phyloP scores from a whole-genome alignment of 2,888 invertebrate genomes.

The Heliconius erato region DNA sequence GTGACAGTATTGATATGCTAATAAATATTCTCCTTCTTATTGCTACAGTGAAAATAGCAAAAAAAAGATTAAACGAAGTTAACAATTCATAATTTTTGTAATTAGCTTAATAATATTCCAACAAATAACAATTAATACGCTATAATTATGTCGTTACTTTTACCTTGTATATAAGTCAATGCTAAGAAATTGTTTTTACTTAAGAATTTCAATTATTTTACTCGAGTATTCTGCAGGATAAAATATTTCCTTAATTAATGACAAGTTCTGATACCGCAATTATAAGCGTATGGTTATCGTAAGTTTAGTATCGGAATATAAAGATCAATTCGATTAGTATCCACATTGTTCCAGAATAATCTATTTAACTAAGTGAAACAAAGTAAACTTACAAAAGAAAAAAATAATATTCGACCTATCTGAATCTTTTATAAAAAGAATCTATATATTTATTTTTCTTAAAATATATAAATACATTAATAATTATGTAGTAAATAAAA shows the following conservation, averaged over 20 bases:
- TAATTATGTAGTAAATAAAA: too few species aligned
- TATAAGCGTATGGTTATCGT: neutral
- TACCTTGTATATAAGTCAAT: conserved; percentile 12
- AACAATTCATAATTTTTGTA: neutral
- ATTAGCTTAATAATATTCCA: conserved; percentile 12
- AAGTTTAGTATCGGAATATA: neutral
- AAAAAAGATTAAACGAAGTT: neutral
- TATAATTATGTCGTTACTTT: neutral
- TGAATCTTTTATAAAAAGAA: neutral
- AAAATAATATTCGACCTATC: neutral
- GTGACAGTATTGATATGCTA: neutral
- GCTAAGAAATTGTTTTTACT: neutral
- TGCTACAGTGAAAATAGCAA: neutral
- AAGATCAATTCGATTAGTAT: neutral
- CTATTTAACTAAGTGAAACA: neutral
- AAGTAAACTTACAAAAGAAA: neutral
- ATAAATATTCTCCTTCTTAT: neutral
- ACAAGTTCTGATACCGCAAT: neutral
- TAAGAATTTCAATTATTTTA: conserved; percentile 6
- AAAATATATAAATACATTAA: too few species aligned
- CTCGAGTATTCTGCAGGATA: neutral
- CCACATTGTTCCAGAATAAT: neutral
- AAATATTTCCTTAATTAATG: neutral
- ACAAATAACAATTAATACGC: neutral
- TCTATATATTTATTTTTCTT: too few species aligned